phyloP scores from a whole-genome alignment of 2,113 vertebrate species.

The Calyptommatus sinebrachiatus region DNA sequence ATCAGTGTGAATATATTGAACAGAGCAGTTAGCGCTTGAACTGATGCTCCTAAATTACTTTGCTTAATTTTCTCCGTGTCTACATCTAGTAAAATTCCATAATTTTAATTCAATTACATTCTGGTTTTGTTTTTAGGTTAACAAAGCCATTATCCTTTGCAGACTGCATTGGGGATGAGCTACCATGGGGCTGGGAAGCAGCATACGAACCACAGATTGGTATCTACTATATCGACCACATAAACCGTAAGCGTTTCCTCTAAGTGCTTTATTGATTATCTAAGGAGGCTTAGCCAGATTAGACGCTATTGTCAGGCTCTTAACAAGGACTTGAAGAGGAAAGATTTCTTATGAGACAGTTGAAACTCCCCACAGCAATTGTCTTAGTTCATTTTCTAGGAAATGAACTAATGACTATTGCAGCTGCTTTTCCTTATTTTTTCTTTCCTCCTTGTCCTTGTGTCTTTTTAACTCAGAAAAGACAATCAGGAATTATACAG shows the following conservation, averaged over 20 bases:
- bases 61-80: slow-evolving; percentile 12
- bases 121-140: slow-evolving; percentile 68
- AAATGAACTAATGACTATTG: background rate
- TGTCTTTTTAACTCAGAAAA: background rate
- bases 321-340: slow-evolving; percentile 21
- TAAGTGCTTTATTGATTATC: background rate
- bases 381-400: background rate
- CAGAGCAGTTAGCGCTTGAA: slow-evolving; percentile 9
- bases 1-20: slow-evolving; percentile 16
- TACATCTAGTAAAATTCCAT: background rate
- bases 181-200: slow-evolving; percentile 84
- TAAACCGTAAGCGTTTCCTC: slow-evolving; percentile 78
- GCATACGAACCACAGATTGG: slow-evolving; percentile 82
- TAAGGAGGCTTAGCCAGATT: background rate
- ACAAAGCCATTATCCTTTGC: slow-evolving; percentile 85
- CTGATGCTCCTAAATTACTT: slow-evolving; percentile 21
- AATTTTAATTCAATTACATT: slow-evolving; percentile 29
- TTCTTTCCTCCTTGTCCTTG: background rate
- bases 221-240: slow-evolving; percentile 82
- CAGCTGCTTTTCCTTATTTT: background rate
- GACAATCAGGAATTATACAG: background rate
- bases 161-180: slow-evolving; percentile 84
- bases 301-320: slow-evolving; percentile 20
- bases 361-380: slow-evolving; percentile 16
- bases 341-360: slow-evolving; percentile 27